These are phyloP conservation scores for Bruchidius siliquastri DNA, from an alignment of 2,888 invertebrate genomes.

Conservation along the genomic window DNA sequence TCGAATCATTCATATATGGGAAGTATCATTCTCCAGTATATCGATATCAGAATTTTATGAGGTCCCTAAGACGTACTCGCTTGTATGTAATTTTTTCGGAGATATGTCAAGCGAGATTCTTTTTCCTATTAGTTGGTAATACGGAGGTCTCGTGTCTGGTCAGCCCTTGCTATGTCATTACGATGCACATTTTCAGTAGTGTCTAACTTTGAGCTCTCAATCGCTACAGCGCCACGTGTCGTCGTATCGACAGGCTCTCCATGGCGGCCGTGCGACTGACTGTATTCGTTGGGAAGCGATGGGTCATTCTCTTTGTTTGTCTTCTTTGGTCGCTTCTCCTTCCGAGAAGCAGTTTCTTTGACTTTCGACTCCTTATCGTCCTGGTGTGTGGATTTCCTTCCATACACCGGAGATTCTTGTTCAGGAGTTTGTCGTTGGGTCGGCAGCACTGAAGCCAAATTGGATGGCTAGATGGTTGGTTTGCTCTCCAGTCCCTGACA, in stretches of 20 bases:
- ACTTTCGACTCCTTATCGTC: too few relatives aligned
- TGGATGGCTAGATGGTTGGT: conserved; percentile 55
- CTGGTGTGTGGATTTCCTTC: conserved; percentile 30
- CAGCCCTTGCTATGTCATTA: too few relatives aligned
- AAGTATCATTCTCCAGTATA: too few relatives aligned
- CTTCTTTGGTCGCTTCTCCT: conserved; percentile 6
- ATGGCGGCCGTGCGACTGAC: conserved; percentile 24
- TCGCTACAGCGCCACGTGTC: conserved; percentile 32
- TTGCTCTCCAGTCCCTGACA: conserved; percentile 56
- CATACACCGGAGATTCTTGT: conserved; percentile 37
- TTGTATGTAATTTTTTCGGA: too few relatives aligned
- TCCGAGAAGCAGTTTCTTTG: too few relatives aligned
- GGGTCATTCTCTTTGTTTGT: neutral
- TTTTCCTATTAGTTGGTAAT: too few relatives aligned
- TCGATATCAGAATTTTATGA: too few relatives aligned
- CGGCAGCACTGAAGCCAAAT: conserved; percentile 38
- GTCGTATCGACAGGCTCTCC: conserved; percentile 38
- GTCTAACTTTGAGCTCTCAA: conserved; percentile 25
- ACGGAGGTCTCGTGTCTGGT: too few relatives aligned
- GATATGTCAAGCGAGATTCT: too few relatives aligned
- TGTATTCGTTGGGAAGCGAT: neutral
- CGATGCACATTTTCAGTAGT: conserved; percentile 32
- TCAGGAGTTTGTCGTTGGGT: conserved; percentile 34
- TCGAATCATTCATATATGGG: too few relatives aligned
- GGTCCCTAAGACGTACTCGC: too few relatives aligned